Percentiles rank a stretch among this genome's conserved stretches.
These are phyloP conservation scores for Drosophila pseudotakahashii DNA, from an alignment of 2,888 invertebrate species.

Conservation along the genomic window DNA sequence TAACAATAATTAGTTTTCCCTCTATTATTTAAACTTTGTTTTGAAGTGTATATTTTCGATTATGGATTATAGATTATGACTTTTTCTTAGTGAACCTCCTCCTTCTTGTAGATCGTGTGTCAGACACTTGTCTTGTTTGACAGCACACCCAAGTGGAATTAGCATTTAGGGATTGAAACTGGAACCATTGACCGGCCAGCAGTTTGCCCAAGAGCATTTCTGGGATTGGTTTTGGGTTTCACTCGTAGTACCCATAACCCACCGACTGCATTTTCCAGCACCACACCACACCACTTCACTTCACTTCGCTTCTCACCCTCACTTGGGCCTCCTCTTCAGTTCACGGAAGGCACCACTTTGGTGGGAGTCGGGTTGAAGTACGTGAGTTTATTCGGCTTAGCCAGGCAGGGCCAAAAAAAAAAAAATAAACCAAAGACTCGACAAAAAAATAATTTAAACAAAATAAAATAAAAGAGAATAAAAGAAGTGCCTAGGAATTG, in stretches of 20 bases:
- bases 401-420: not conserved
- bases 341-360: constrained; percentile 45
- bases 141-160: constrained; percentile 63
- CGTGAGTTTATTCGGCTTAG: constrained; percentile 64
- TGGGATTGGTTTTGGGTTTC: constrained; percentile 33
- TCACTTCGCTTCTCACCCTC: not conserved
- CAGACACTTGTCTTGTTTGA: constrained; percentile 47
- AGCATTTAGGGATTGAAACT: constrained; percentile 34
- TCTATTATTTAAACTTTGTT: no score
- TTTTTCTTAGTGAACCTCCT: not conserved
- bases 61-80: not conserved
- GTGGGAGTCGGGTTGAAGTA: constrained; percentile 54
- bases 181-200: constrained; percentile 11
- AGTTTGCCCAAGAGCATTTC: constrained; percentile 28
- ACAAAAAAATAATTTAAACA: constrained; percentile 20
- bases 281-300: not conserved
- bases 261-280: not conserved
- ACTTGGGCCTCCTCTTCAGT: constrained; percentile 14
- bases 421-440: constrained; percentile 1
- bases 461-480: constrained; percentile 6
- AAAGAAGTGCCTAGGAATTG: constrained; percentile 44
- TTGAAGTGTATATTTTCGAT: not conserved
- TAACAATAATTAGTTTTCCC: no score
- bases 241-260: constrained; percentile 4
- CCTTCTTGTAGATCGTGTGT: constrained; percentile 20